Conservation (phyloP, 2,888 invertebrate genomes). For the Conchocele bisecta region DNA sequence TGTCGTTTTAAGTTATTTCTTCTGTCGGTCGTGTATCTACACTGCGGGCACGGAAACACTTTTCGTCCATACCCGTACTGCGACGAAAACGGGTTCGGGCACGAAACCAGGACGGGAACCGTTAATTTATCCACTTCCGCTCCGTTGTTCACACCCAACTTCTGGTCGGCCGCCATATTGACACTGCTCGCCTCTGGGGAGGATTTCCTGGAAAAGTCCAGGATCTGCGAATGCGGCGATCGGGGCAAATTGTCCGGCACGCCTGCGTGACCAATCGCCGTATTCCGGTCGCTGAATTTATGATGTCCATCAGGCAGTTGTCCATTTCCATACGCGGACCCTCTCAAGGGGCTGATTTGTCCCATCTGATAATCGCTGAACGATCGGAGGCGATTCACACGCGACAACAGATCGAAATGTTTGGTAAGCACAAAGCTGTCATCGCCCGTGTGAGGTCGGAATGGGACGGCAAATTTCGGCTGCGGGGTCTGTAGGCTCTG, state of each 20-base stretch:
- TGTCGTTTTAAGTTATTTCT: constrained; percentile 83
- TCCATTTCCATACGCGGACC: too few relatives aligned
- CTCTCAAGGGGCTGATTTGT: constrained; percentile 37
- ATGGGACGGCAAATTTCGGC: constrained; percentile 12
- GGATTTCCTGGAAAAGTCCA: constrained; percentile 14
- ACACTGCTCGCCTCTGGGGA: too few relatives aligned
- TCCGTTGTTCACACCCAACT: background rate
- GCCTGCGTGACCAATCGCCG: constrained; percentile 31
- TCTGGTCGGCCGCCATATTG: background rate
- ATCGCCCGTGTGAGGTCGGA: constrained; percentile 1
- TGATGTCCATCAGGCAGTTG: too few relatives aligned
- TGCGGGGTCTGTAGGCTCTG: constrained; percentile 44
- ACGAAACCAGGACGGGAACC: constrained; percentile 53
- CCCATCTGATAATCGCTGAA: constrained; percentile 47
- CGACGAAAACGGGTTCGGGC: constrained; percentile 50
- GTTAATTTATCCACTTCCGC: constrained; percentile 36
- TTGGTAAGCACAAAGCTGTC: constrained; percentile 43
- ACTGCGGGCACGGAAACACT: constrained; percentile 79
- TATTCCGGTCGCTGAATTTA: constrained; percentile 50
- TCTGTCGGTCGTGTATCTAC: constrained; percentile 82
- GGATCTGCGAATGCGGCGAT: constrained; percentile 11
- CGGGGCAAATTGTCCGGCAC: constrained; percentile 12
- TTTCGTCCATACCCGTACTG: constrained; percentile 68
- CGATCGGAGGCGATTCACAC: constrained; percentile 39
- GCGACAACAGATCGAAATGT: constrained; percentile 49